Base-by-base conservation (phyloP, 2,113 vertebrate species). In the Falco punctatus region DNA sequence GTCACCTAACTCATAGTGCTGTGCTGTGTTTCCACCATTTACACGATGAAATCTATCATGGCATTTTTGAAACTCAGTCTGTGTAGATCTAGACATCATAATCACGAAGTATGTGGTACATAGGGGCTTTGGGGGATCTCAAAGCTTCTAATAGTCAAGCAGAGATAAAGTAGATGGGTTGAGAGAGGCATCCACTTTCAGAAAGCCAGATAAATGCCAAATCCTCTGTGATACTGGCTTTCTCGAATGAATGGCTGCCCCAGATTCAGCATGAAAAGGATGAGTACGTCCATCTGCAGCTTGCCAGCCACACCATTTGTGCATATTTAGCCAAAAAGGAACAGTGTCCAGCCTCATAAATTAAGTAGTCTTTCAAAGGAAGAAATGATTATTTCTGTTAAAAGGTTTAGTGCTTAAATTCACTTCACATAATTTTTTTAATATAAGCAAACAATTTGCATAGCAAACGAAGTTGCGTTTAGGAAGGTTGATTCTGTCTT, bases 221-320 rank as follows among this genome's bases (percentile, higher is more conserved):
- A 77, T 48, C 30, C 52, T 77, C 64, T 48, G 27, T 42, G 30
- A 62, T 62, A 10, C 52, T 91, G 19, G 6, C 86, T 96, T 94
- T 95, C 88, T 87, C 19, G 17, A 57, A 84, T 84, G 85, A 97
- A 94, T n/a, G 40, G 66, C 78, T 97, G 93, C 33, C 92, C 95
- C 85, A 96, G 65, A 98, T 97, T 95, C 78, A 80, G 77, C 81
- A 51, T 84, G 86, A 96, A 96, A 94, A 91, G 78, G 80, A 48
- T 8, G 13, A 86, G 20, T 40, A 48, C 82, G 46, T 73, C 84
- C 84, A 77, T 58, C 93, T 86, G 81, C 91, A 82, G 61, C 54
- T 81, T 80, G 92, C 93, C 95, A 96, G 84, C n/a, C 35, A 46
- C 62, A n/a, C 73, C 51, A 24, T 52, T 96, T 92, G 70, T 96